These are phyloP conservation scores for Bactericera cockerelli DNA, from an alignment of 1,140 invertebrate genomes.

Conservation along the genomic window DNA sequence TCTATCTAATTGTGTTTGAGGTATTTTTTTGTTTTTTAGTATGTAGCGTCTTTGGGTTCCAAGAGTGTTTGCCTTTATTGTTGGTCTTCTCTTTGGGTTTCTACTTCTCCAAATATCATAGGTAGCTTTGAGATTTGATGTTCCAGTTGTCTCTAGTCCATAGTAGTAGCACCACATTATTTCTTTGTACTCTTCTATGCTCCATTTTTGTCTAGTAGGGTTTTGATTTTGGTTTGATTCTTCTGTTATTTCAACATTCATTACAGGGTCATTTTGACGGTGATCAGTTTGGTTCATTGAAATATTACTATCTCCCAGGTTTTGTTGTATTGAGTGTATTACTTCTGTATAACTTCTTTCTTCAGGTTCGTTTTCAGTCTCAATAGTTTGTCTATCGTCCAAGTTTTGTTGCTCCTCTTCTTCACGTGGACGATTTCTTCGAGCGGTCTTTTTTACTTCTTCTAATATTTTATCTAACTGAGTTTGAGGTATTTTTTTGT, in stretches of 20 bases:
- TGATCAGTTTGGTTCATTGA: background rate
- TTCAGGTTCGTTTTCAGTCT: no score
- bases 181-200: background rate
- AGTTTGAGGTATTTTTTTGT: background rate
- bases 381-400: no score
- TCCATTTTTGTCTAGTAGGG: background rate
- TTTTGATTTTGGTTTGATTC: conserved; percentile 10
- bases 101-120: background rate
- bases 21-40: background rate
- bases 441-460: background rate
- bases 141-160: background rate
- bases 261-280: background rate
- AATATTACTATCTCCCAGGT: no score
- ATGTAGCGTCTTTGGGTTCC: background rate
- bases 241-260: background rate
- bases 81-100: background rate
- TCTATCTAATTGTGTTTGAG: conserved; percentile 4
- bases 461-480: conserved; percentile 1
- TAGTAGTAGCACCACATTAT: conserved; percentile 6
- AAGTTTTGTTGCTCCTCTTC: no score
- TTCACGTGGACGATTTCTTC: no score
- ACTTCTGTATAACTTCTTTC: no score
- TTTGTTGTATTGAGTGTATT: no score
- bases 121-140: background rate
- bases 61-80: background rate